Conservation (phyloP, 2,888 invertebrate species). For the Pantelozetes paolii region DNA sequence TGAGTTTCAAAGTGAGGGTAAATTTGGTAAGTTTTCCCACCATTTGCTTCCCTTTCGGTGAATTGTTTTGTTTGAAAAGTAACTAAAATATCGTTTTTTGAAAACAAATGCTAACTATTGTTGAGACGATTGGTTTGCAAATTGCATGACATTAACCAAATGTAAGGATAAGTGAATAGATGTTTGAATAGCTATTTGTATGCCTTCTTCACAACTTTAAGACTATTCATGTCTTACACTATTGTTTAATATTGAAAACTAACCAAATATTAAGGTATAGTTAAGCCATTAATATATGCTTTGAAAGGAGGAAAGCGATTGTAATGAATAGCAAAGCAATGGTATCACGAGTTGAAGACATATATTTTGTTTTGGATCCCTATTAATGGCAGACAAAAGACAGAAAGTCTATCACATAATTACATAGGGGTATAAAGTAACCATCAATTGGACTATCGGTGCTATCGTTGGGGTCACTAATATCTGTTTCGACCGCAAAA, state of each 20-base stretch:
- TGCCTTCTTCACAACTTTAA: neutral
- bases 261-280: slow-evolving; percentile 10
- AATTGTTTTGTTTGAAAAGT: too few relatives aligned
- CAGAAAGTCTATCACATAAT: slow-evolving; percentile 21
- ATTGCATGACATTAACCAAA: slow-evolving; percentile 4
- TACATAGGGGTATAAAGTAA: slow-evolving; percentile 23
- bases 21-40: too few relatives aligned
- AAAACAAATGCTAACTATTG: slow-evolving; percentile 6
- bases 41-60: too few relatives aligned
- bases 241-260: slow-evolving; percentile 24
- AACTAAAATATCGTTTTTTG: neutral
- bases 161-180: neutral
- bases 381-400: slow-evolving; percentile 1
- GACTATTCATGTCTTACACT: neutral
- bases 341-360: neutral
- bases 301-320: neutral
- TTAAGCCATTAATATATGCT: slow-evolving; percentile 6
- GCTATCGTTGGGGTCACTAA: neutral
- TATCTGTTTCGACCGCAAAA: neutral
- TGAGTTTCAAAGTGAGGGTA: too few relatives aligned
- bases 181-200: too few relatives aligned
- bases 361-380: neutral
- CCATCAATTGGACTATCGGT: neutral
- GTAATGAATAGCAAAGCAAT: neutral
- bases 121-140: slow-evolving; percentile 5